Base-by-base conservation (phyloP, 2,888 invertebrate genomes). In the Heliconius charithonia region DNA sequence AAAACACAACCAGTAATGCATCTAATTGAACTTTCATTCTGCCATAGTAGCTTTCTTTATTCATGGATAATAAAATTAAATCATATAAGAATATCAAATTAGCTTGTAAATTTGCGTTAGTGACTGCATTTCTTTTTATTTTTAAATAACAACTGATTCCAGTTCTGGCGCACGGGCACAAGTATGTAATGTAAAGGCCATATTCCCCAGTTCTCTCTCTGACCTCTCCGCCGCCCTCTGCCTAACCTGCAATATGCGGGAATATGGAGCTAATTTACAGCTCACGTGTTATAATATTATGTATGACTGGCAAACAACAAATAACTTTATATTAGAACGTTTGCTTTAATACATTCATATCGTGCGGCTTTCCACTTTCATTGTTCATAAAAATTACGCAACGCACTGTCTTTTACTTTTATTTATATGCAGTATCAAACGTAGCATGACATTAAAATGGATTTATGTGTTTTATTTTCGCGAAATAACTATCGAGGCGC, bases 331-430 rank as follows among this genome's bases (percentile, higher is more conserved):
- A 74, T 77, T 69, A 69, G 73, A 77, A 74, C 29, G 56, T 77
- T 76, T 67, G 75, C 45, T 69, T 19, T 80, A 71, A 77, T 70
- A 73, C 77, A 79, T 77, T 77, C 75, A 32, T 80, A 80, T 27
- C 62, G 73, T 67, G 66, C 75, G 69, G 78, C 80, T 79, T 79
- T 79, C 79, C 78, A 80, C 81, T 82, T 81, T 79, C 82, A 75
- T 81, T 78, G 81, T 79, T 76, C 76, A 77, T 80, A 77, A 76
- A 77, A 76, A 80, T 81, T 78, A 78, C 75, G 70, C 75, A 77
- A 78, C 75, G 37, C 51, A 41, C 62, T 71, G 70, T 70, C 67
- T 79, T 29, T 70, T 73, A 75, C 76, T 75, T 79, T 80, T 79
- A 79, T 81, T 80, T 59, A 65, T 29, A 72, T 45, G 73, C 75